phyloP scores from a whole-genome alignment of 2,888 invertebrate genomes.

The Acrobasis repandana region DNA sequence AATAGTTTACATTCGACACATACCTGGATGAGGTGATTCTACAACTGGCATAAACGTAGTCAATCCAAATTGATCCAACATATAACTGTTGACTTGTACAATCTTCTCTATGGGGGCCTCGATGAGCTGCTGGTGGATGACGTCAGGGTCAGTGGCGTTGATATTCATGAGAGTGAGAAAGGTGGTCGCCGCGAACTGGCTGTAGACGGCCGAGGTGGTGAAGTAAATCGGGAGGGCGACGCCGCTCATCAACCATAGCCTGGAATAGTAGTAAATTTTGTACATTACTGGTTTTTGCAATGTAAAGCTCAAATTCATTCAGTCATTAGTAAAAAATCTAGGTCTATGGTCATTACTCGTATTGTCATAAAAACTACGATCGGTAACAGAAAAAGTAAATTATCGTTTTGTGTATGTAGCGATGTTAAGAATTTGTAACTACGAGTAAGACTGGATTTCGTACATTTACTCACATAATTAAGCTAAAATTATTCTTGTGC shows the following conservation, averaged over 20 bases:
- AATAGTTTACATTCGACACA: not conserved
- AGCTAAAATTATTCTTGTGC: too few species aligned
- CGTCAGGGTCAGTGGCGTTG: slow-evolving; percentile 35
- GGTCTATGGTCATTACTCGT: too few species aligned
- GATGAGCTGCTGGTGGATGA: slow-evolving; percentile 32
- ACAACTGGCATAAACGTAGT: slow-evolving; percentile 37
- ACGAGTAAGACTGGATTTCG: too few species aligned
- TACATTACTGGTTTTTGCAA: too few species aligned
- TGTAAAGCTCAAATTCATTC: not conserved
- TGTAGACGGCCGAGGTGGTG: slow-evolving; percentile 31
- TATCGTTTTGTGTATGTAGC: too few species aligned
- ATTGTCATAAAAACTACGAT: too few species aligned
- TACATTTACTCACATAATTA: too few species aligned
- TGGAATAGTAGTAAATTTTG: too few species aligned
- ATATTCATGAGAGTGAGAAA: slow-evolving; percentile 60
- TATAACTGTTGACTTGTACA: slow-evolving; percentile 31
- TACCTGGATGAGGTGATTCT: slow-evolving; percentile 34
- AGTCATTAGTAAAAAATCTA: too few species aligned
- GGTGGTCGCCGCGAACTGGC: slow-evolving; percentile 26
- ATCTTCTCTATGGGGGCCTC: slow-evolving; percentile 34
- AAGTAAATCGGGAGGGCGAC: slow-evolving; percentile 34
- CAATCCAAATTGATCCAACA: slow-evolving; percentile 32
- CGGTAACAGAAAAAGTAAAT: too few species aligned
- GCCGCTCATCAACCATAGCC: slow-evolving; percentile 41
- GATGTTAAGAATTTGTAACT: too few species aligned